A percentile compares a stretch with the other conserved stretches of the same genome.
Conservation (phyloP, 2,797 vertebrate species). For the Poeciliopsis paucimaculata region DNA sequence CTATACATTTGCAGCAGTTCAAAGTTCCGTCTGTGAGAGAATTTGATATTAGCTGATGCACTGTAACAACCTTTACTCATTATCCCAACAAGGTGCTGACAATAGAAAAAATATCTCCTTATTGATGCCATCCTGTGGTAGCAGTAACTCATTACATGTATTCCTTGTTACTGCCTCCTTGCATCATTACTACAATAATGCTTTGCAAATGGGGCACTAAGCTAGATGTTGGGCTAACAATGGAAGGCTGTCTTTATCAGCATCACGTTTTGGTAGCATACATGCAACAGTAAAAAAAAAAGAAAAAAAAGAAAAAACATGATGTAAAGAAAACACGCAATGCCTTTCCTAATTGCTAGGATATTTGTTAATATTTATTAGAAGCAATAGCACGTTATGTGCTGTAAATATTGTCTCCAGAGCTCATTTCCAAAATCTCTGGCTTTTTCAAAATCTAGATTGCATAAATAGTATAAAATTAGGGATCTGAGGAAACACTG, state of each 20-base stretch:
- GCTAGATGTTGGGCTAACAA: not conserved
- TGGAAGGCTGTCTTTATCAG: not conserved
- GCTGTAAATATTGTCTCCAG: not conserved
- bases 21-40: not conserved
- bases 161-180: not conserved
- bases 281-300: not conserved
- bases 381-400: not conserved
- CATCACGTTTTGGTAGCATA: not conserved
- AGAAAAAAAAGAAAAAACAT: no score
- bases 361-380: not conserved
- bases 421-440: not conserved
- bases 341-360: not conserved
- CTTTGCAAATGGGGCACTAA: not conserved
- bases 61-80: not conserved
- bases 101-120: not conserved
- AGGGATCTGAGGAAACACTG: not conserved
- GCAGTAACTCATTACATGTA: not conserved
- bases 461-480: not conserved
- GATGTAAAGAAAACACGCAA: not conserved
- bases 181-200: not conserved
- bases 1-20: not conserved
- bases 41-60: not conserved
- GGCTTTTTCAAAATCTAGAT: not conserved
- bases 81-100: not conserved
- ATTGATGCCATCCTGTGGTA: not conserved